Evolutionary conservation across 2,797 vertebrate genomes (phyloP).

Genomic region (Sebastes aleutianus): DNA sequence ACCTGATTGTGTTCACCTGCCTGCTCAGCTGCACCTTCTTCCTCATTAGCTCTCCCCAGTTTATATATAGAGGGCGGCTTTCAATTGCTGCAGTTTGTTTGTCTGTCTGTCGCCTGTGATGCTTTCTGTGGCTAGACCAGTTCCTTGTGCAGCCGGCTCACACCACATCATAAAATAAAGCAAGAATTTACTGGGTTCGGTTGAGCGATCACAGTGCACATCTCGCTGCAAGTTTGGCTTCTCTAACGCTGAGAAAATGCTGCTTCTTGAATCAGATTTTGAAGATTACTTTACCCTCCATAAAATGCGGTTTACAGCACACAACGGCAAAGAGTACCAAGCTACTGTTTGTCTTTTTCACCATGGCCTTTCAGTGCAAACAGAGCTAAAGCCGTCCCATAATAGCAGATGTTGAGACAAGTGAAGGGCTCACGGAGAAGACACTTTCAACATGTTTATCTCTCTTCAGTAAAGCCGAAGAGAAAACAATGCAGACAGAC

Average conservation of each 20-base stretch:
- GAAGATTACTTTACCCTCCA: background rate
- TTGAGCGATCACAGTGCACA: background rate
- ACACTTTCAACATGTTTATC: conserved; percentile 4
- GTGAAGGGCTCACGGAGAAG: background rate
- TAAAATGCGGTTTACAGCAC: background rate
- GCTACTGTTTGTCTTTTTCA: background rate
- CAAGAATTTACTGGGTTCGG: background rate
- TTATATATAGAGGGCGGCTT: background rate
- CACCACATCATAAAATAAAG: background rate
- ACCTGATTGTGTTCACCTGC: background rate
- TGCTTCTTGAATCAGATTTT: background rate
- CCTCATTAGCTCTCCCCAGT: background rate
- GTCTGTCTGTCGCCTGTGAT: background rate
- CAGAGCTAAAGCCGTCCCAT: background rate
- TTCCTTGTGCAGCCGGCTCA: background rate
- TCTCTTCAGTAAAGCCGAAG: conserved; percentile 4
- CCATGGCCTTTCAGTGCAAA: background rate
- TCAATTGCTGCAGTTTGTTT: background rate
- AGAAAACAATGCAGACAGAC: conserved; percentile 12
- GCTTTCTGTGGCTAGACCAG: background rate
- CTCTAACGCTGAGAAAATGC: background rate
- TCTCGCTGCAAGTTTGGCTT: background rate
- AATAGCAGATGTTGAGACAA: background rate
- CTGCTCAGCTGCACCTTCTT: background rate
- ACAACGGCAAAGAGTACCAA: background rate